Percentiles rank a stretch among this genome's conserved stretches.
These are phyloP conservation scores for Campylorhamphus procurvoides DNA, from an alignment of 2,113 vertebrate genomes.

Conservation along the genomic window DNA sequence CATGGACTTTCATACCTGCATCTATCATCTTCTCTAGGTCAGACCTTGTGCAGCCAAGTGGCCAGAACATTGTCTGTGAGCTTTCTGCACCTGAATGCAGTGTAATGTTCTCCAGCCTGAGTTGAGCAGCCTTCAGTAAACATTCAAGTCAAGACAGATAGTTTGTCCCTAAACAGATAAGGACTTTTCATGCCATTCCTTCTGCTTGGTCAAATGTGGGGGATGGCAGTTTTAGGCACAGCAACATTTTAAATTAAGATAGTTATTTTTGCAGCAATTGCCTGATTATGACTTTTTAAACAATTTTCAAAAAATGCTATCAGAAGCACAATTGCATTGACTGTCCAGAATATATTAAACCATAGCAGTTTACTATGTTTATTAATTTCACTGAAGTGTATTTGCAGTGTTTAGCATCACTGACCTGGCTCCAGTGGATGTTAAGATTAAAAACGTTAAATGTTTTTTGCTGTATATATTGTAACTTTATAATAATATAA, in stretches of 20 bases:
- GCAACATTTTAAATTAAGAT: not conserved
- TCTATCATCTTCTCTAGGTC: not conserved
- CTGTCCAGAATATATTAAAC: not conserved
- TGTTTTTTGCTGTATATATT: not conserved
- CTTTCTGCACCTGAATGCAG: not conserved
- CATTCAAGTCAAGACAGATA: not conserved
- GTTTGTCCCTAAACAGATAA: not conserved
- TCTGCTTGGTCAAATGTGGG: not conserved
- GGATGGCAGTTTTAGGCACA: not conserved
- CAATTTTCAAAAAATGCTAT: not conserved
- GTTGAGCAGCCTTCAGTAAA: not conserved
- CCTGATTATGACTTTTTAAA: not conserved
- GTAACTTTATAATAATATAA: not conserved
- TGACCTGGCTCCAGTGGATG: not conserved
- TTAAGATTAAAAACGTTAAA: not conserved
- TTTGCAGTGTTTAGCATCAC: not conserved
- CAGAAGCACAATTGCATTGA: not conserved
- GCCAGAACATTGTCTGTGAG: not conserved
- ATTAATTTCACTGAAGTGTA: not conserved
- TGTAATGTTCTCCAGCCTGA: not conserved
- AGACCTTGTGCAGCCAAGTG: not conserved
- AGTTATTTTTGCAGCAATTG: not conserved
- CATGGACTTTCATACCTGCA: accelerated
- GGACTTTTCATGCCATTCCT: not conserved
- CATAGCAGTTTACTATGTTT: not conserved